These are phyloP conservation scores for Lutraria lutraria DNA, from an alignment of 2,888 invertebrate genomes.

Conservation along the genomic window DNA sequence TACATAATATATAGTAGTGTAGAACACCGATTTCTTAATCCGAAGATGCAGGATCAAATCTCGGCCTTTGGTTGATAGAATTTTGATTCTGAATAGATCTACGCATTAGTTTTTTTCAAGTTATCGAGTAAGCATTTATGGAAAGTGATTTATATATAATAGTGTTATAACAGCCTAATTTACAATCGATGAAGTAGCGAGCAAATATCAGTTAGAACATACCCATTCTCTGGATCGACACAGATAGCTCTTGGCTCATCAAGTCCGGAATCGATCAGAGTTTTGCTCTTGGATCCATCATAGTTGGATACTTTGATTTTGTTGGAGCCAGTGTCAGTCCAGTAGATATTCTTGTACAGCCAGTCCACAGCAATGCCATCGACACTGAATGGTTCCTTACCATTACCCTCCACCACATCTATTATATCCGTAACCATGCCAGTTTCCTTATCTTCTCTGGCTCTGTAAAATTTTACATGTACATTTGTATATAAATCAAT, in stretches of 20 bases:
- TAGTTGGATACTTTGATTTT: slow-evolving; percentile 95
- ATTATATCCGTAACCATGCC: slow-evolving; percentile 48
- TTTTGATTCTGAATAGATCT: too few species aligned
- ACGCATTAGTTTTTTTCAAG: too few species aligned
- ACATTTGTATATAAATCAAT: not conserved
- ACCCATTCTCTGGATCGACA: slow-evolving; percentile 83
- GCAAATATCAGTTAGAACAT: slow-evolving; percentile 41
- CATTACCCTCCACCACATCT: slow-evolving; percentile 43
- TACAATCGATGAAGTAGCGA: not conserved
- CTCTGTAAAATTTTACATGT: slow-evolving; percentile 87
- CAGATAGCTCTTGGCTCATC: slow-evolving; percentile 92
- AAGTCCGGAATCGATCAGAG: slow-evolving; percentile 91
- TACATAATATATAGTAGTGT: too few species aligned
- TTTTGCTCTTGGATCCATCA: slow-evolving; percentile 96
- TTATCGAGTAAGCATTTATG: too few species aligned
- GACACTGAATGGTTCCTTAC: slow-evolving; percentile 92
- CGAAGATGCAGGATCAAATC: too few species aligned
- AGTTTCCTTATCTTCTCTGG: slow-evolving; percentile 90
- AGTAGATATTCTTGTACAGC: slow-evolving; percentile 98
- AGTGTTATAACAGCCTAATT: too few species aligned
- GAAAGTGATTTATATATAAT: not conserved
- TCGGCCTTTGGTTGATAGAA: too few species aligned
- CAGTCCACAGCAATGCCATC: slow-evolving; percentile 99
- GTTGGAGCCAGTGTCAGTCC: slow-evolving; percentile 94
- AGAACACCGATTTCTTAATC: too few species aligned